Percentiles rank a stretch among this genome's conserved stretches.
These are phyloP conservation scores for Parnassius mnemosyne DNA, from an alignment of 2,888 invertebrate species.

Conservation along the genomic window DNA sequence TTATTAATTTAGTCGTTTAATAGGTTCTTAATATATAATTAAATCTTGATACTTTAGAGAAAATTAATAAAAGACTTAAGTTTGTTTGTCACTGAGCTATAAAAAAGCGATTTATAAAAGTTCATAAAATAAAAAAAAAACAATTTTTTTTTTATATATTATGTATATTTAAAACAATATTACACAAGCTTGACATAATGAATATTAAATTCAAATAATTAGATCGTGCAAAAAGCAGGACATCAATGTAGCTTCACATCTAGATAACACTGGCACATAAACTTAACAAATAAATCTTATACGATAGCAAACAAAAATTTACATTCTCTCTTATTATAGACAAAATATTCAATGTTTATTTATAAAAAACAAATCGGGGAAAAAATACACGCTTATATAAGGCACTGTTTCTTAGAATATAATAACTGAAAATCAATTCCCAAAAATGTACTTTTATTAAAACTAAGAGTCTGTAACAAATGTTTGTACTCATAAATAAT, in stretches of 20 bases:
- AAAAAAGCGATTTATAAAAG: too few species aligned
- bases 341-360: slow-evolving; percentile 5
- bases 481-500: slow-evolving; percentile 16
- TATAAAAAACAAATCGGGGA: slow-evolving; percentile 31
- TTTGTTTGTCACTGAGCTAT: too few species aligned
- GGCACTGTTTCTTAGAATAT: slow-evolving; percentile 23
- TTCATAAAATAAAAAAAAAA: slow-evolving; percentile 25
- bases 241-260: slow-evolving; percentile 46
- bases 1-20: too few species aligned
- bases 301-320: slow-evolving; percentile 27
- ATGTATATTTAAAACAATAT: slow-evolving; percentile 48
- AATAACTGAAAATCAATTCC: slow-evolving; percentile 6
- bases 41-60: too few species aligned
- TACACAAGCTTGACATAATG: slow-evolving; percentile 58
- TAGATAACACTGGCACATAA: slow-evolving; percentile 42
- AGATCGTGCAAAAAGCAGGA: slow-evolving; percentile 64
- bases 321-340: slow-evolving; percentile 26
- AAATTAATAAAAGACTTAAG: too few species aligned
- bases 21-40: too few species aligned
- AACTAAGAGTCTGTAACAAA: slow-evolving; percentile 7
- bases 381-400: slow-evolving; percentile 25
- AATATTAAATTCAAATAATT: slow-evolving; percentile 53
- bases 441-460: slow-evolving; percentile 5
- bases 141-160: slow-evolving; percentile 36
- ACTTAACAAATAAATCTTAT: slow-evolving; percentile 41